Percentiles rank a stretch among this genome's conserved stretches.
phyloP scores from a whole-genome alignment of 2,888 invertebrate species.

The Pyrrhosoma nymphula region DNA sequence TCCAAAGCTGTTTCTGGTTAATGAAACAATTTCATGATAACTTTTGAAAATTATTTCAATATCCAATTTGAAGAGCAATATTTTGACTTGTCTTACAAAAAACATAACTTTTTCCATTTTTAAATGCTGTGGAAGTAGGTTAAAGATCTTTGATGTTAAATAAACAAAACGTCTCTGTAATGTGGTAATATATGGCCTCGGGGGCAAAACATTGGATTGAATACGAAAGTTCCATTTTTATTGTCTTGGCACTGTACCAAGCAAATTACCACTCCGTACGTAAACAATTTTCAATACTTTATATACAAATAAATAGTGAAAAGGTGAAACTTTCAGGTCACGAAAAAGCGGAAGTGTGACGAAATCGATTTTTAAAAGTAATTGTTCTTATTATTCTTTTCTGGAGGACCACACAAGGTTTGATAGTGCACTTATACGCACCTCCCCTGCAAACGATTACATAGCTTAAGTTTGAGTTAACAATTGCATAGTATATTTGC shows the following conservation, averaged over 20 bases:
- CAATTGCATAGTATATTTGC: background rate
- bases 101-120: background rate
- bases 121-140: background rate
- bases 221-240: background rate
- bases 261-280: background rate
- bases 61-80: background rate
- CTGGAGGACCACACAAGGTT: too few species aligned
- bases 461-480: background rate
- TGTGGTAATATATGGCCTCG: too few species aligned
- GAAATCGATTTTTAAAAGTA: background rate
- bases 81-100: background rate
- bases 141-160: background rate
- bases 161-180: background rate
- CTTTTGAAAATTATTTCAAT: background rate
- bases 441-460: background rate
- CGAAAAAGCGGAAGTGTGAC: background rate
- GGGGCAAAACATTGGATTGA: too few species aligned
- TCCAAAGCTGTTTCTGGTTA: background rate
- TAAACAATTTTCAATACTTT: too few species aligned
- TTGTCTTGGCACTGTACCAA: background rate
- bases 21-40: background rate
- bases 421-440: too few species aligned
- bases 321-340: background rate
- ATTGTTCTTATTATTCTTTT: too few species aligned
- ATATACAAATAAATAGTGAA: background rate